Evolutionary conservation across 1,140 invertebrate genomes (phyloP).

Genomic region (Zaprionus camerounensis): DNA sequence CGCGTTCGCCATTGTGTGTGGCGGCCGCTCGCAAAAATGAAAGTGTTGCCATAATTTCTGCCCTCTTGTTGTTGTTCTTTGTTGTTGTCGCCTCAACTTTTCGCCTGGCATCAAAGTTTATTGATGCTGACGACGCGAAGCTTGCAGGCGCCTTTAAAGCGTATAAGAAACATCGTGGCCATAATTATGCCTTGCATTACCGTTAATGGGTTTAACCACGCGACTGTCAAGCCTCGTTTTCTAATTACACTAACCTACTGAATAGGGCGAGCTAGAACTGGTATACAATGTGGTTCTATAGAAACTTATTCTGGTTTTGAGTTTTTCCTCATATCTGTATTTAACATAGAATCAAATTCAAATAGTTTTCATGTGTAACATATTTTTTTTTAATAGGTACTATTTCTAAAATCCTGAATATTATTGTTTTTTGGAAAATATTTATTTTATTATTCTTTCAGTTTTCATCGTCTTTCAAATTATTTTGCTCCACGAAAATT

Average conservation of each 20-base stretch:
- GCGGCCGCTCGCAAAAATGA: conserved; percentile 55
- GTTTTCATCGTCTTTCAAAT: background rate
- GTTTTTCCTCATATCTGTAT: too few species aligned
- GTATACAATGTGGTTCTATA: too few species aligned
- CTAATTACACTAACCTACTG: conserved; percentile 20
- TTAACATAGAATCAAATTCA: too few species aligned
- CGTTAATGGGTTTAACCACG: conserved; percentile 51
- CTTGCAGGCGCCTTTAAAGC: conserved; percentile 53
- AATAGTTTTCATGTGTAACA: too few species aligned
- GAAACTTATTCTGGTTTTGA: too few species aligned
- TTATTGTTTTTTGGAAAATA: background rate
- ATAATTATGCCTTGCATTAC: conserved; percentile 47
- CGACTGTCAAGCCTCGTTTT: conserved; percentile 13
- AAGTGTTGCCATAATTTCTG: conserved; percentile 75
- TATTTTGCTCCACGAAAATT: conserved; percentile 14
- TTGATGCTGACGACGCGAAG: conserved; percentile 37
- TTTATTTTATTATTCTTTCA: background rate
- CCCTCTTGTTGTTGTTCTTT: conserved; percentile 19
- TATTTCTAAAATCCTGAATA: background rate
- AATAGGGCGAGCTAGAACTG: too few species aligned
- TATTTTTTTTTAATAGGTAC: too few species aligned
- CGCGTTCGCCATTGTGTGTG: conserved; percentile 43
- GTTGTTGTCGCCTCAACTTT: conserved; percentile 35
- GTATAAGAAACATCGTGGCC: conserved; percentile 17
- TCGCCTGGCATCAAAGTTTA: conserved; percentile 42